Evolutionary conservation across 2,797 vertebrate genomes (phyloP).

Genomic region (Botia almorhae): DNA sequence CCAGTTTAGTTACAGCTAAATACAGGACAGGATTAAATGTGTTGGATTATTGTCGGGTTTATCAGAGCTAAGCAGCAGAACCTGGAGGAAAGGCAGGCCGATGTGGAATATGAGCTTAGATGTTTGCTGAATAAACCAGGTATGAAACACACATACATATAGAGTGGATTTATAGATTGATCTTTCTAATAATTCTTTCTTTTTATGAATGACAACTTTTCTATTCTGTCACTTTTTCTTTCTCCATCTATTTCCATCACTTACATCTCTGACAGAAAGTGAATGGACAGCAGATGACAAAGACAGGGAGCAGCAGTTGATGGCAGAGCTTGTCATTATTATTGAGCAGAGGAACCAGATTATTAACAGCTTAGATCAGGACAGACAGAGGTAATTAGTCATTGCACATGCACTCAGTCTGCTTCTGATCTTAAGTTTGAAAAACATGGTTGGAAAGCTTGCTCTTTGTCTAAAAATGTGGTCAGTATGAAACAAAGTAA

Average conservation of each 20-base stretch:
- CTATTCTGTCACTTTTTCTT: not conserved
- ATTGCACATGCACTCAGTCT: not conserved
- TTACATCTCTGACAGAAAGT: slow-evolving; percentile 81
- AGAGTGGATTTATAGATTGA: not conserved
- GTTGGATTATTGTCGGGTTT: slow-evolving; percentile 19
- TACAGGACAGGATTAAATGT: not conserved
- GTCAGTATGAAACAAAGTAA: not conserved
- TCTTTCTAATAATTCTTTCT: too few relatives aligned
- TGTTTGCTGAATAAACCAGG: slow-evolving; percentile 99
- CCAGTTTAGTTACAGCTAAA: not conserved
- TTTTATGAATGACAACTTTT: not conserved
- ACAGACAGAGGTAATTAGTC: slow-evolving; percentile 88
- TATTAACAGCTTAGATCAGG: slow-evolving; percentile 94
- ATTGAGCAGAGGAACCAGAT: slow-evolving; percentile 98
- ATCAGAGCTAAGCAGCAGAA: slow-evolving; percentile 95
- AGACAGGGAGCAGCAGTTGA: slow-evolving; percentile 89
- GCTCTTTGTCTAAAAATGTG: not conserved
- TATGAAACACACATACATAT: slow-evolving; percentile 57
- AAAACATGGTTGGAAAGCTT: not conserved
- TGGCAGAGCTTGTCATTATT: slow-evolving; percentile 92
- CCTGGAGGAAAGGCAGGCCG: slow-evolving; percentile 94
- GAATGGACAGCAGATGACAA: slow-evolving; percentile 95
- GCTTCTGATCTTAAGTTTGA: not conserved
- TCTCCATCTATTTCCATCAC: not conserved
- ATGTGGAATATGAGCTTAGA: slow-evolving; percentile 94